Evolutionary conservation across 2,888 invertebrate species (phyloP), one percentile per base, ranked within the genome.

Genomic region (Acrobeloides nanus): DNA sequence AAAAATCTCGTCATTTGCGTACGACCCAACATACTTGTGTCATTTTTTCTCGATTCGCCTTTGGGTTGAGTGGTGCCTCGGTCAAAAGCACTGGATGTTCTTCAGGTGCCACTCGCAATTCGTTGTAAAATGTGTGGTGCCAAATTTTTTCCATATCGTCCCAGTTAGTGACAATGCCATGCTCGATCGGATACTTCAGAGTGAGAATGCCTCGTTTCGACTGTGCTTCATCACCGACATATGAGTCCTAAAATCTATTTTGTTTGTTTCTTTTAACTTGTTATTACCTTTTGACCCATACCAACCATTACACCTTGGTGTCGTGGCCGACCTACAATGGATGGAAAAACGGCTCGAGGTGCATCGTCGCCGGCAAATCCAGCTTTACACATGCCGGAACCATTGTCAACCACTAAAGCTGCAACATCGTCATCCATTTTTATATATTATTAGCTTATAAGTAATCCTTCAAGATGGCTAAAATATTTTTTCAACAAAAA

Each of bases 101-200:
- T 78, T 89, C 89, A 54, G 61, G 59, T 31, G 59, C 80, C 89
- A 89, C 89, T 35, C 62, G 58, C 23, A 44, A 27, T 26, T 90
- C 89, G 76, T 92, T 90, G 85, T 92, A 92, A 84, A 90, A 90
- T 74, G 90, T 89, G 81, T 92, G 90, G 78, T 92, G 89, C 89
- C 90, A 90, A 81, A 92, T 90, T 80, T 90, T 89, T 80, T 90
- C 90, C 90, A 92, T 90, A 74, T 89, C 89, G 74, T 90, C 89
- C 90, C 90, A 90, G 82, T 90, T 89, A 78, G 89, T 90, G 75
- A 90, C 87, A 79, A 90, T 89, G 72, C 89, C 89, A 80, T 90
- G 89, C 78, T 90, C 89, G 77, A 90, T 89, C 74, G 89, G 89
- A 80, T 90, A 90, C 77, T 89, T 89, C 75, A 90, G 80, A 62